Percentiles rank a stretch among this genome's conserved stretches.
These are phyloP conservation scores for Gavia stellata DNA, from an alignment of 2,113 vertebrate genomes.

Conservation along the genomic window DNA sequence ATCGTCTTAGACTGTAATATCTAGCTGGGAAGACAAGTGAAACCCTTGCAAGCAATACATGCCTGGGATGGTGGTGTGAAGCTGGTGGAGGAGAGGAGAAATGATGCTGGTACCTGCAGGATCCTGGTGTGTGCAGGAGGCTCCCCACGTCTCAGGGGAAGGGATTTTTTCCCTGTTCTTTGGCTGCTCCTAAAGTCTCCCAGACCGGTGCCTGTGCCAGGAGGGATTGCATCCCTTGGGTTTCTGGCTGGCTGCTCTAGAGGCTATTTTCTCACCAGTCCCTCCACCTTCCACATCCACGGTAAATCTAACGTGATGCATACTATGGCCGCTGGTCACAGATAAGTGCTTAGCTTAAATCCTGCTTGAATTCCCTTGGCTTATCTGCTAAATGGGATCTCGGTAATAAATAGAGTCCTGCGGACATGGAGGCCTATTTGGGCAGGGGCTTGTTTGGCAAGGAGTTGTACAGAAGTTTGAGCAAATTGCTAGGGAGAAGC, in stretches of 20 bases:
- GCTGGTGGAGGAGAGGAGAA: background rate
- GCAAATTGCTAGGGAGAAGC: constrained; percentile 23
- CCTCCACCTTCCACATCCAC: background rate
- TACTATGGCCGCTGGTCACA: constrained; percentile 18
- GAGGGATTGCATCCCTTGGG: background rate
- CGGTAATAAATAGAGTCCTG: constrained; percentile 13
- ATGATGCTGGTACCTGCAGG: background rate
- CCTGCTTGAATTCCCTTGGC: constrained; percentile 33
- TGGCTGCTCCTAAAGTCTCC: background rate
- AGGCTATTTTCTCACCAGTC: background rate
- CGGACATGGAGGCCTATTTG: background rate
- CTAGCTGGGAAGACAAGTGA: background rate
- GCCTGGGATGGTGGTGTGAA: background rate
- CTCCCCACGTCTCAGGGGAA: background rate
- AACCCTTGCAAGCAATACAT: background rate
- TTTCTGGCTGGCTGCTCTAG: background rate
- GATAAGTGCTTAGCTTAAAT: constrained; percentile 64
- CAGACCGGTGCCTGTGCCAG: background rate
- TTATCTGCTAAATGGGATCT: constrained; percentile 66
- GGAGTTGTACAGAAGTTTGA: constrained; percentile 42
- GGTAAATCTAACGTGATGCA: background rate
- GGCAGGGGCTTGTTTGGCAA: constrained; percentile 13
- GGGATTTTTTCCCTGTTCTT: background rate
- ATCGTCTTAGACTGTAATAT: background rate
- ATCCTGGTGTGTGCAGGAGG: no score